Percentiles rank a stretch among this genome's conserved stretches.
phyloP scores from a whole-genome alignment of 2,797 vertebrate genomes.

The Salarias fasciatus region DNA sequence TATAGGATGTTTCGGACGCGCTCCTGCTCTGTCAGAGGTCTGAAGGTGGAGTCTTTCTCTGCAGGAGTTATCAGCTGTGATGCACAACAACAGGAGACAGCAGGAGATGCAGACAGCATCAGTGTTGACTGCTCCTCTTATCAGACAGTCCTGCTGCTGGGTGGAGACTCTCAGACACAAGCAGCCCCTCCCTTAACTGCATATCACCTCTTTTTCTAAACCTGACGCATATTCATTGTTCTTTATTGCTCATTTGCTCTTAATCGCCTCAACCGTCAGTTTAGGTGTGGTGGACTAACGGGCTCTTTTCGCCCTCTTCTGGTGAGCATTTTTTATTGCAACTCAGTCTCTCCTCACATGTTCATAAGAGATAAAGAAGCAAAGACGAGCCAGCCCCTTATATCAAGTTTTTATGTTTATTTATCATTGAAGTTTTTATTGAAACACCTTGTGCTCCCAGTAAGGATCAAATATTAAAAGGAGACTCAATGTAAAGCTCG shows the following conservation, averaged over 20 bases:
- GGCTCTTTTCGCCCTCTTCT: conserved; percentile 55
- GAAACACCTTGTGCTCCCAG: conserved; percentile 75
- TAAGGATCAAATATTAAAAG: conserved; percentile 77
- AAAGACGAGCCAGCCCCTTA: conserved; percentile 38
- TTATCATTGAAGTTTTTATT: conserved; percentile 78
- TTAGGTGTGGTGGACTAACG: neutral
- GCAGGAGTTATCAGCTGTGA: conserved; percentile 39
- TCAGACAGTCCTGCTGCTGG: conserved; percentile 24
- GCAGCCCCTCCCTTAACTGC: conserved; percentile 13
- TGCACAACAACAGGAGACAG: conserved; percentile 26
- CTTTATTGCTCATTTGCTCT: neutral
- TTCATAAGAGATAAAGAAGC: conserved; percentile 8
- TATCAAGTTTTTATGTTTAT: conserved; percentile 76
- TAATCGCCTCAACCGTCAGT: no score
- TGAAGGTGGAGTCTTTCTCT: conserved; percentile 13
- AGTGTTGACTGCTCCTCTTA: conserved; percentile 36
- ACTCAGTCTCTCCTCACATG: neutral
- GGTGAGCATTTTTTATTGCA: conserved; percentile 43
- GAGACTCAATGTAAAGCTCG: conserved; percentile 75
- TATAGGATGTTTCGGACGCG: no score
- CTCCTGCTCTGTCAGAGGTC: neutral
- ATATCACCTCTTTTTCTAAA: no score
- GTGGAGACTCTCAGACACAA: conserved; percentile 7
- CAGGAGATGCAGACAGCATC: conserved; percentile 19
- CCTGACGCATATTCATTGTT: no score